Conservation (phyloP, 1,140 invertebrate genomes). For the Rhynchophorus ferrugineus region DNA sequence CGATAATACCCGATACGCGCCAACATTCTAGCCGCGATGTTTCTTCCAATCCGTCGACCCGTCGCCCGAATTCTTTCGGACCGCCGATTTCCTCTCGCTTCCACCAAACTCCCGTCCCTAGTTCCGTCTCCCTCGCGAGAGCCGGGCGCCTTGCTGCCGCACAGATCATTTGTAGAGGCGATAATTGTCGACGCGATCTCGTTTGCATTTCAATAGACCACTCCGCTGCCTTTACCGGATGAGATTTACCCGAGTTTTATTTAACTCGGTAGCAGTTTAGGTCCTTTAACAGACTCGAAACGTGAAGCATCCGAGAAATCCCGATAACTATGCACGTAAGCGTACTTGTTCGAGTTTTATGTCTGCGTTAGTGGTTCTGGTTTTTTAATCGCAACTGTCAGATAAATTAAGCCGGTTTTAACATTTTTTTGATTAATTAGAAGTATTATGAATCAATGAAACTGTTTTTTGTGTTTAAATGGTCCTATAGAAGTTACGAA, state of each 20-base stretch:
- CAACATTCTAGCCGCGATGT: no score
- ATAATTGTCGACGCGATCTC: constrained; percentile 30
- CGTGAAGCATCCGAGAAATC: constrained; percentile 17
- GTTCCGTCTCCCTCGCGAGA: background rate
- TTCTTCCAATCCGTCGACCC: no score
- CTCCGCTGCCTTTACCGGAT: constrained; percentile 14
- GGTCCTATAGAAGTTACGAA: no score
- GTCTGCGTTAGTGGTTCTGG: background rate
- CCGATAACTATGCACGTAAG: constrained; percentile 9
- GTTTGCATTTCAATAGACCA: constrained; percentile 30
- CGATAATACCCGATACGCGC: no score
- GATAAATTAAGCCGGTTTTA: background rate
- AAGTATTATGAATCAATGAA: no score
- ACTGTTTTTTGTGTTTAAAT: no score
- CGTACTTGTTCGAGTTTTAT: background rate
- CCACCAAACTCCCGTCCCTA: background rate
- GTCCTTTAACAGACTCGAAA: constrained; percentile 18
- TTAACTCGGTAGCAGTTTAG: constrained; percentile 17
- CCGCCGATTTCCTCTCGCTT: no score
- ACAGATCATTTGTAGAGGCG: constrained; percentile 27
- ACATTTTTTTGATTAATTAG: background rate
- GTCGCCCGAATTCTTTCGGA: no score
- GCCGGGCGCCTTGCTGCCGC: background rate
- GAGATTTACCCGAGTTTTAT: constrained; percentile 20
- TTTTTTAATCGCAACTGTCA: background rate